Percentiles rank a stretch among this genome's conserved stretches.
These are phyloP conservation scores for Trichopoda pennipes DNA, from an alignment of 2,888 invertebrate species.

Conservation along the genomic window DNA sequence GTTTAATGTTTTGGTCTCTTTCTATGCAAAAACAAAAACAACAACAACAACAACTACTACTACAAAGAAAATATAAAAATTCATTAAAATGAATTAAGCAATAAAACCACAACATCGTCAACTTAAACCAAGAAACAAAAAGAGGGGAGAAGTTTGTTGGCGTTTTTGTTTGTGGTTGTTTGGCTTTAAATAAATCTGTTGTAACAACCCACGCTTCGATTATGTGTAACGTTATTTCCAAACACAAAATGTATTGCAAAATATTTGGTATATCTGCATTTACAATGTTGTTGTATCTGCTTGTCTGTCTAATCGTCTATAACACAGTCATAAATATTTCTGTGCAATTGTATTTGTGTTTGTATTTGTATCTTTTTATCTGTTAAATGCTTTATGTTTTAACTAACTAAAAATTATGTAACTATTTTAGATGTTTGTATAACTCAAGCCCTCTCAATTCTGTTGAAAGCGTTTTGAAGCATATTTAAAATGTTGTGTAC, in stretches of 20 bases:
- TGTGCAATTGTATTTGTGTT: background rate
- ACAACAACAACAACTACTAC: background rate
- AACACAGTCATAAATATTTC: background rate
- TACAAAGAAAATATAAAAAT: conserved; percentile 1
- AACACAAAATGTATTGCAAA: conserved; percentile 53
- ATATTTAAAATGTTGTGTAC: conserved; percentile 23
- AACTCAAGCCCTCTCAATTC: conserved; percentile 36
- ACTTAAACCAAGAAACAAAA: background rate
- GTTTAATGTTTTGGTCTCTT: conserved; percentile 44
- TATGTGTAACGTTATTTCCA: conserved; percentile 54
- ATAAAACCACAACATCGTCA: conserved; percentile 19
- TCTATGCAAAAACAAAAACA: conserved; percentile 1
- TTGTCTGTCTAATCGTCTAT: conserved; percentile 45
- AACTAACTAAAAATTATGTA: conserved; percentile 58
- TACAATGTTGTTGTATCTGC: conserved; percentile 16
- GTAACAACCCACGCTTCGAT: conserved; percentile 66
- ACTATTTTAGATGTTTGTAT: conserved; percentile 27
- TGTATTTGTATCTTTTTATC: conserved; percentile 19
- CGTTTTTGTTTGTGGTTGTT: conserved; percentile 27
- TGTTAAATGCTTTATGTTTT: conserved; percentile 49
- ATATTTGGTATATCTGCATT: conserved; percentile 21
- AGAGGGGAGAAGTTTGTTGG: conserved; percentile 18
- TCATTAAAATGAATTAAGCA: conserved; percentile 40
- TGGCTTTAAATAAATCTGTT: conserved; percentile 41
- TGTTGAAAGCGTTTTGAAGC: conserved; percentile 23